Evolutionary conservation across 2,888 invertebrate genomes (phyloP).

Genomic region (Arrhopalites spinosus): DNA sequence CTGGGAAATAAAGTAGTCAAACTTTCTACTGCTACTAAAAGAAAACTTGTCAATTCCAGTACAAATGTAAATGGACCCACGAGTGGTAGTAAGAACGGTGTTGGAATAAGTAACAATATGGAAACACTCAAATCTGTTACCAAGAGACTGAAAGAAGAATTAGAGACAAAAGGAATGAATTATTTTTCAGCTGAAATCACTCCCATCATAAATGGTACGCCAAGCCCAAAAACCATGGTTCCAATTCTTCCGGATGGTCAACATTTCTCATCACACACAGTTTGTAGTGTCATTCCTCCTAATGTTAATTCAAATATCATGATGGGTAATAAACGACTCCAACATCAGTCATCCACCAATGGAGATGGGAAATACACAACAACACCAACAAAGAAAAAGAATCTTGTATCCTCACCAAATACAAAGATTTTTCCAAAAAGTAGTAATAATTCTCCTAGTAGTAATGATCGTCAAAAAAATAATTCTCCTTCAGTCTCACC

Average conservation of each 20-base stretch:
- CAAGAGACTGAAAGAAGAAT: conserved; percentile 24
- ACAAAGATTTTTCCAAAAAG: conserved; percentile 9
- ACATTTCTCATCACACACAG: no score
- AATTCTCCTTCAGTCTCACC: conserved; percentile 34
- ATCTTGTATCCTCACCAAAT: conserved; percentile 25
- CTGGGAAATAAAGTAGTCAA: not conserved
- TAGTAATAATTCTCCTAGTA: no score
- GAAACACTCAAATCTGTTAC: conserved; percentile 19
- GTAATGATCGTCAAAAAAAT: no score
- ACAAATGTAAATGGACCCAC: not conserved
- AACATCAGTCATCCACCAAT: conserved; percentile 28
- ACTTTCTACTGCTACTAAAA: conserved; percentile 1
- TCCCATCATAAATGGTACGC: conserved; percentile 8
- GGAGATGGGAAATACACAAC: conserved; percentile 45
- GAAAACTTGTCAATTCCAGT: not conserved
- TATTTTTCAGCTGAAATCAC: conserved; percentile 28
- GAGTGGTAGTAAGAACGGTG: not conserved
- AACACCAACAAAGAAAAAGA: conserved; percentile 36
- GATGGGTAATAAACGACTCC: no score
- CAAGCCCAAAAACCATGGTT: not conserved
- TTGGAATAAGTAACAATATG: conserved; percentile 3
- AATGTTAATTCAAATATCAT: not conserved
- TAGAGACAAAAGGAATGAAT: not conserved
- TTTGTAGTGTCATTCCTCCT: not conserved
- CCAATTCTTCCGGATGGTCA: no score